These are phyloP conservation scores for Leptosomus discolor DNA, from an alignment of 2,113 vertebrate species.

Conservation along the genomic window DNA sequence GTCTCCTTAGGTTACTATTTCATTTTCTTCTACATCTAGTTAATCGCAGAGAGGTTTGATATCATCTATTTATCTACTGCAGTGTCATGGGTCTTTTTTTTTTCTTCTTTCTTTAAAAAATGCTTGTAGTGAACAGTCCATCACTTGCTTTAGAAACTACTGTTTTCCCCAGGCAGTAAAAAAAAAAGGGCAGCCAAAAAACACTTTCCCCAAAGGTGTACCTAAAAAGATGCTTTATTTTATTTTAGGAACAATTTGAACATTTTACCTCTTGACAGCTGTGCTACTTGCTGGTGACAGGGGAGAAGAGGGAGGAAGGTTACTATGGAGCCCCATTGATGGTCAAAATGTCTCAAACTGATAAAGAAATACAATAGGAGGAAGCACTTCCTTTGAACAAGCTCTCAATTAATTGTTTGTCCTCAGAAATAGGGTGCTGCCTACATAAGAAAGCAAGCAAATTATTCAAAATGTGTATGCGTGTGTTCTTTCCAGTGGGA, in stretches of 20 bases:
- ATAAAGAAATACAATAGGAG: constrained; percentile 74
- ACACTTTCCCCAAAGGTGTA: background rate
- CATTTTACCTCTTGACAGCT: background rate
- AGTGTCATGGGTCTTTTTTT: background rate
- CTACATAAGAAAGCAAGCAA: background rate
- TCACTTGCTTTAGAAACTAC: background rate
- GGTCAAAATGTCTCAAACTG: constrained; percentile 61
- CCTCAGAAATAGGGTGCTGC: constrained; percentile 51
- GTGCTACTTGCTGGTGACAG: constrained; percentile 21
- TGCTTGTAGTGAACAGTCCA: background rate
- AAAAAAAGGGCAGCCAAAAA: background rate
- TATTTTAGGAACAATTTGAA: constrained; percentile 9
- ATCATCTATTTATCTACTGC: background rate
- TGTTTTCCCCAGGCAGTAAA: background rate
- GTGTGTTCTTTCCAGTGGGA: background rate
- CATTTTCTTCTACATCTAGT: constrained; percentile 27
- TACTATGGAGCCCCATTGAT: constrained; percentile 52
- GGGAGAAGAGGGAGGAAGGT: constrained; percentile 38
- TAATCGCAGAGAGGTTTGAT: background rate
- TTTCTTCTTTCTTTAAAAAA: background rate
- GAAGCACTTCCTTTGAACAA: constrained; percentile 50
- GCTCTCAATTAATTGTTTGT: constrained; percentile 75
- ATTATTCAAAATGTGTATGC: background rate
- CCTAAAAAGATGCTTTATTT: background rate
- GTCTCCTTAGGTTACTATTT: constrained; percentile 14